Percentiles rank a stretch among this genome's conserved stretches.
phyloP scores from a whole-genome alignment of 2,113 vertebrate genomes.

The Uria aalge region DNA sequence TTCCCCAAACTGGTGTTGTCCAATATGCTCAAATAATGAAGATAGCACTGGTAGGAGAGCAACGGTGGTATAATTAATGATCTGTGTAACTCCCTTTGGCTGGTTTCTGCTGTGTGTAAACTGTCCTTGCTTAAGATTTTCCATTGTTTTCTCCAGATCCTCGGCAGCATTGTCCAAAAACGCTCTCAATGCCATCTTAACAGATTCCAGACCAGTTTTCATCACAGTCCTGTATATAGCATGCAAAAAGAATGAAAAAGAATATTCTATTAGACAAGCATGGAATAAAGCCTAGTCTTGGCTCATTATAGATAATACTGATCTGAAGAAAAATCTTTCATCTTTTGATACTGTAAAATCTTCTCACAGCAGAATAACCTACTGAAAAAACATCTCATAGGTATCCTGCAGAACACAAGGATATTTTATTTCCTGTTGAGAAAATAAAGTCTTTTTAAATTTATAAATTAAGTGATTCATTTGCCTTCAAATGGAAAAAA shows the following conservation, averaged over 20 bases:
- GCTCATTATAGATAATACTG: background rate
- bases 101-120: constrained; percentile 90
- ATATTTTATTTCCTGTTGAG: background rate
- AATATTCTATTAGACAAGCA: background rate
- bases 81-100: constrained; percentile 89
- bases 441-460: background rate
- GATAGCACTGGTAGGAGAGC: constrained; percentile 91
- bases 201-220: constrained; percentile 92
- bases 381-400: background rate
- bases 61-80: constrained; percentile 96
- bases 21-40: constrained; percentile 93
- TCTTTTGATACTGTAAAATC: background rate
- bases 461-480: background rate
- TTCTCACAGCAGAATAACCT: background rate
- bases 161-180: constrained; percentile 91
- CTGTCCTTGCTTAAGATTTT: constrained; percentile 93
- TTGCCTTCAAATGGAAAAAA: background rate
- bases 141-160: constrained; percentile 91
- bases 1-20: constrained; percentile 92
- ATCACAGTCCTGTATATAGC: constrained; percentile 85
- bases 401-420: background rate
- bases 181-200: constrained; percentile 85
- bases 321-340: background rate
- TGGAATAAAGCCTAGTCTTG: background rate
- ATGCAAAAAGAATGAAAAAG: background rate